Percentiles rank a stretch among this genome's conserved stretches.
phyloP scores from a whole-genome alignment of 2,888 invertebrate species.

The Euzetes globulus region DNA sequence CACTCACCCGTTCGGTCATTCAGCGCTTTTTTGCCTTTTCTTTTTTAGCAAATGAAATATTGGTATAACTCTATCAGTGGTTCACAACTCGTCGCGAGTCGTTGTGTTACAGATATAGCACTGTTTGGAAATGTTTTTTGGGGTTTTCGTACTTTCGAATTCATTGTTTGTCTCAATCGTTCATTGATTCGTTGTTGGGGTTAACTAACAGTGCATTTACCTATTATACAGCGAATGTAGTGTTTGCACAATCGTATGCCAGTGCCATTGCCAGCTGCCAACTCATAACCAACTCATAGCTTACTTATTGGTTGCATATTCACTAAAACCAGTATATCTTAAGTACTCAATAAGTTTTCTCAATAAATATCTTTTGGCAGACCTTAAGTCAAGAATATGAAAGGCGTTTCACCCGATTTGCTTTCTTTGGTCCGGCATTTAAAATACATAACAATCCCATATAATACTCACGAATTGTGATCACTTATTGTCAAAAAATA shows the following conservation, averaged over 20 bases:
- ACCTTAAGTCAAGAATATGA: background rate
- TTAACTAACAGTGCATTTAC: slow-evolving; percentile 30
- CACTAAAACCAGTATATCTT: slow-evolving; percentile 18
- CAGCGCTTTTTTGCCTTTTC: background rate
- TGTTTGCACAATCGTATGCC: slow-evolving; percentile 25
- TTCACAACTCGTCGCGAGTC: background rate
- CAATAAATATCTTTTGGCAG: slow-evolving; percentile 12
- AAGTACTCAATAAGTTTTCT: slow-evolving; percentile 20
- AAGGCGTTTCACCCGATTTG: slow-evolving; percentile 30
- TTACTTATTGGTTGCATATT: slow-evolving; percentile 22
- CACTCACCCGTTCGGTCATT: slow-evolving; percentile 12
- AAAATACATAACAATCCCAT: slow-evolving; percentile 19
- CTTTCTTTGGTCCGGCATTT: slow-evolving; percentile 9
- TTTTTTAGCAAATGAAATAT: slow-evolving; percentile 17
- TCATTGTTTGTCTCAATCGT: slow-evolving; percentile 25
- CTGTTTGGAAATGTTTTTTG: slow-evolving; percentile 11
- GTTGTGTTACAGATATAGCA: slow-evolving; percentile 19
- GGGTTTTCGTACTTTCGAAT: slow-evolving; percentile 23
- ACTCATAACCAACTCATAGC: slow-evolving; percentile 8
- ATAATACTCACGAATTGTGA: slow-evolving; percentile 1
- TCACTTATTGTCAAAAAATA: background rate
- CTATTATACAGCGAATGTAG: background rate
- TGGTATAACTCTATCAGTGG: slow-evolving; percentile 3
- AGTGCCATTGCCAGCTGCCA: slow-evolving; percentile 21
- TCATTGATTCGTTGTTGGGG: slow-evolving; percentile 23